A percentile compares a stretch with the other conserved stretches of the same genome.
These are phyloP conservation scores for Corythoichthys haematopterus DNA, from an alignment of 2,113 vertebrate genomes.

Conservation along the genomic window DNA sequence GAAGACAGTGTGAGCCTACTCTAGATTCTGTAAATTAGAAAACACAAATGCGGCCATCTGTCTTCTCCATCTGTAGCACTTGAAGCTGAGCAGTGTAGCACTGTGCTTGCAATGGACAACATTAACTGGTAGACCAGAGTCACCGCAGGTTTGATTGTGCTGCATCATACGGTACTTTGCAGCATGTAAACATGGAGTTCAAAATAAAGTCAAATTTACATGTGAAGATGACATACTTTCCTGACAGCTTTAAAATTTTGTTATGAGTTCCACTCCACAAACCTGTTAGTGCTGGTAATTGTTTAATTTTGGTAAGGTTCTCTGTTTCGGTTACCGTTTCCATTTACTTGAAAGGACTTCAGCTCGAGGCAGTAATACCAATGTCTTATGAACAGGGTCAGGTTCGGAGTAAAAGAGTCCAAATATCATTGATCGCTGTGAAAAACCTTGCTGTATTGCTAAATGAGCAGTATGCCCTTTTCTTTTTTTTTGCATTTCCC, in stretches of 20 bases:
- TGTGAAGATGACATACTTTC: neutral
- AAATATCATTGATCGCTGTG: no score
- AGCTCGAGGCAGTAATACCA: no score
- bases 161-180: neutral
- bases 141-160: neutral
- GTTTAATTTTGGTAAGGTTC: no score
- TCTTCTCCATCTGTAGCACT: neutral
- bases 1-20: neutral
- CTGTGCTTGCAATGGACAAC: neutral
- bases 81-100: neutral
- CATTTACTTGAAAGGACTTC: no score
- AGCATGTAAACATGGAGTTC: neutral
- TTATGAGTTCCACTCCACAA: no score
- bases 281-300: no score
- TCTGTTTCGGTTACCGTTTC: no score
- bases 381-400: no score
- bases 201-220: neutral
- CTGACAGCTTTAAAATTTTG: neutral
- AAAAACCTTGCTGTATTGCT: neutral
- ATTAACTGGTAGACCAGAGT: constrained; percentile 2
- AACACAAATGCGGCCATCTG: neutral
- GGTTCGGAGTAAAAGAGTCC: neutral
- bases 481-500: neutral
- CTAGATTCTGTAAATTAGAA: neutral
- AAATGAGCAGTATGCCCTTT: neutral